Conservation (phyloP, 1,140 invertebrate genomes). For the Thrips palmi region DNA sequence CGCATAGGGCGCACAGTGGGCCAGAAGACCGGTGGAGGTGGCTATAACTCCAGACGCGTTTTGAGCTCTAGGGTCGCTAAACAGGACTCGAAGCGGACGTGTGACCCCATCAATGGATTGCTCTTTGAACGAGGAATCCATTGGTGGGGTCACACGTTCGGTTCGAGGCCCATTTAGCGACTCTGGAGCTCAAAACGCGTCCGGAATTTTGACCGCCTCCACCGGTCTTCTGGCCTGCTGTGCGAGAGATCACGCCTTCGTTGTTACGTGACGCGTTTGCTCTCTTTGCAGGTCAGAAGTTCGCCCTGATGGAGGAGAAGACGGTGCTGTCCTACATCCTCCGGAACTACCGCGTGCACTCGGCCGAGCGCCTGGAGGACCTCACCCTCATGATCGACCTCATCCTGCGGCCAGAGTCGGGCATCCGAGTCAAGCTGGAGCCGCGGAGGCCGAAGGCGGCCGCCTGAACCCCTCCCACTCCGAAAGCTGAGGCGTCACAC, state of each 20-base stretch:
- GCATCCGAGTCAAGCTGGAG: slow-evolving; percentile 12
- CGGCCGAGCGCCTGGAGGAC: slow-evolving; percentile 18
- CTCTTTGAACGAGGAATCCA: not conserved
- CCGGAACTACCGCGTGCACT: slow-evolving; percentile 21
- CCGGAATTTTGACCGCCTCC: no score
- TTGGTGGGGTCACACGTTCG: not conserved
- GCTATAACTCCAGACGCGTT: not conserved
- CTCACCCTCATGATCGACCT: slow-evolving; percentile 19
- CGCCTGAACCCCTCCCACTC: no score
- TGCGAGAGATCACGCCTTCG: not conserved
- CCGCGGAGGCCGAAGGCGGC: no score
- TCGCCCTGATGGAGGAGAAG: slow-evolving; percentile 36
- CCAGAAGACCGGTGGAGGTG: not conserved
- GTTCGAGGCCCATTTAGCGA: not conserved
- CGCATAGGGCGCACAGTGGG: slow-evolving; percentile 1
- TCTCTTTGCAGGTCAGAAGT: slow-evolving; percentile 27
- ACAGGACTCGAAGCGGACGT: not conserved
- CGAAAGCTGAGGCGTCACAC: no score
- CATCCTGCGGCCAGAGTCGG: slow-evolving; percentile 18
- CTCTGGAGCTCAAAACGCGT: not conserved
- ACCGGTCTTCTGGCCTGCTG: no score
- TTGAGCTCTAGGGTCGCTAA: slow-evolving; percentile 3
- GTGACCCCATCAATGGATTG: not conserved
- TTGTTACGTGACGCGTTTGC: slow-evolving; percentile 7
- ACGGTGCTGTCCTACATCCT: slow-evolving; percentile 30